Conservation (phyloP, 2,113 vertebrate genomes). For the Rhinolophus ferrumequinum region DNA sequence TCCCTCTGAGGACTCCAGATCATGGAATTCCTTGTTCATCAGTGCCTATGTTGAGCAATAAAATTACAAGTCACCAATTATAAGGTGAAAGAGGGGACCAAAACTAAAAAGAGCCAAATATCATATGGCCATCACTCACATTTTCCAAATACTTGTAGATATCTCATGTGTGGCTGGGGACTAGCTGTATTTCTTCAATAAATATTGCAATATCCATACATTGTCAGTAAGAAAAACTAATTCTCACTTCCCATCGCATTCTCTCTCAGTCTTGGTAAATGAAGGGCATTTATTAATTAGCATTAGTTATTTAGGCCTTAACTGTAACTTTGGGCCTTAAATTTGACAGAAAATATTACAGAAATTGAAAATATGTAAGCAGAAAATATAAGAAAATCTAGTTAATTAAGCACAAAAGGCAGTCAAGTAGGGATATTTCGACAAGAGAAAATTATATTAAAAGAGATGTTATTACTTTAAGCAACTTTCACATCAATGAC, state of each 20-base stretch:
- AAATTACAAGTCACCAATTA: neutral
- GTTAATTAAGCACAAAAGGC: neutral
- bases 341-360: neutral
- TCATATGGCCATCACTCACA: neutral
- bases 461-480: neutral
- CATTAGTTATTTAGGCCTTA: neutral
- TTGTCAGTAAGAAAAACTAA: neutral
- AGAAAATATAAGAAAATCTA: slow-evolving; percentile 2
- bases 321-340: neutral
- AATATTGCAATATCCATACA: neutral
- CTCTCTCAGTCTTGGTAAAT: neutral
- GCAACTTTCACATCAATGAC: neutral
- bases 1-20: neutral
- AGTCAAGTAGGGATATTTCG: neutral
- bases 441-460: neutral
- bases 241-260: neutral
- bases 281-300: neutral
- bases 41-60: neutral
- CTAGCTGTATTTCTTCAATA: neutral
- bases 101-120: neutral
- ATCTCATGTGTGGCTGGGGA: neutral
- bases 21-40: neutral
- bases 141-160: neutral
- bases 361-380: neutral
- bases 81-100: neutral